Percentiles rank a stretch among this genome's conserved stretches.
Evolutionary conservation across 2,113 vertebrate genomes (phyloP).

Genomic region (Neotoma lepida): DNA sequence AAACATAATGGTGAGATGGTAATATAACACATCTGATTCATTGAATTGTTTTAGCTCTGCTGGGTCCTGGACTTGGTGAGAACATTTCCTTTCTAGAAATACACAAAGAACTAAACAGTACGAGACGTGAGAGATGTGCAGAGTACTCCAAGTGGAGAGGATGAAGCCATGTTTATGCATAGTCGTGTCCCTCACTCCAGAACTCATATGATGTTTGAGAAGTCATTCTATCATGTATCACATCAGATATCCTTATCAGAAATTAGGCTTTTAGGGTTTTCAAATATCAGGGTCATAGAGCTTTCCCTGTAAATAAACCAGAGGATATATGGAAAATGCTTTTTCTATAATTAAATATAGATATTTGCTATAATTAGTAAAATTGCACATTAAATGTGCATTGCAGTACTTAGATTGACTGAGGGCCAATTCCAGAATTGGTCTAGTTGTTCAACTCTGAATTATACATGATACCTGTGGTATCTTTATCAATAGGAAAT

Average conservation of each 20-base stretch:
- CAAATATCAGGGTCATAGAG: background rate
- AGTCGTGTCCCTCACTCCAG: background rate
- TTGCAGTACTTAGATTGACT: background rate
- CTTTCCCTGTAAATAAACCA: slow-evolving; percentile 43
- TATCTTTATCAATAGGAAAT: slow-evolving; percentile 51
- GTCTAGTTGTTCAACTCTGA: slow-evolving; percentile 48
- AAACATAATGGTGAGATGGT: too few species aligned
- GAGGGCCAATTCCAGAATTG: background rate
- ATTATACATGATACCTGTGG: slow-evolving; percentile 5
- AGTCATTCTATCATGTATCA: background rate
- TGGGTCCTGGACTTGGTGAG: background rate
- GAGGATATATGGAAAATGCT: background rate
- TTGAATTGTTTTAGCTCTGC: background rate
- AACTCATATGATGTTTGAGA: background rate
- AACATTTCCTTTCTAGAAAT: slow-evolving; percentile 44
- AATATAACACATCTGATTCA: background rate
- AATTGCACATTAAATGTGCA: slow-evolving; percentile 28
- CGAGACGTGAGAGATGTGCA: background rate
- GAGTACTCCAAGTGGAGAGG: background rate
- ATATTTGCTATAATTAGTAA: slow-evolving; percentile 17
- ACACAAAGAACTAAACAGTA: background rate
- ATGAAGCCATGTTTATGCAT: background rate
- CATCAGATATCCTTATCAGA: background rate
- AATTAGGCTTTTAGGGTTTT: background rate
- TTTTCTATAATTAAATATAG: slow-evolving; percentile 17